A percentile compares a stretch with the other conserved stretches of the same genome.
These are phyloP conservation scores for Sthenelais limicola DNA, from an alignment of 2,888 invertebrate species.

Conservation along the genomic window DNA sequence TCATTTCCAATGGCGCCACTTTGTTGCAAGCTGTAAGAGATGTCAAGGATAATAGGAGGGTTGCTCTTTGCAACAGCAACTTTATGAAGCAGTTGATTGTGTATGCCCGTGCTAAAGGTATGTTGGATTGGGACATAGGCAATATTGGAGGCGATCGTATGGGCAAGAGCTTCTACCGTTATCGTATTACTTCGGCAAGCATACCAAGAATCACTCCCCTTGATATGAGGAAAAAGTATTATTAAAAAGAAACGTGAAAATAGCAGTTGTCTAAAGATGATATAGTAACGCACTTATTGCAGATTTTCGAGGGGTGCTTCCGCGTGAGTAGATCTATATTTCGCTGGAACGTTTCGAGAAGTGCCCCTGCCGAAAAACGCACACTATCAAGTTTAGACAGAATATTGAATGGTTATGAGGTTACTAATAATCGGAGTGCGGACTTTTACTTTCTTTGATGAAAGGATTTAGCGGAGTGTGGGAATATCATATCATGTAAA, in stretches of 20 bases:
- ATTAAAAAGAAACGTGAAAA: neutral
- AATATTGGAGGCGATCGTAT: neutral
- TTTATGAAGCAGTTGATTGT: slow-evolving; percentile 49
- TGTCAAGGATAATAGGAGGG: slow-evolving; percentile 45
- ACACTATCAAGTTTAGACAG: no score
- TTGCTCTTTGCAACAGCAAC: slow-evolving; percentile 47
- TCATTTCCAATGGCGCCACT: slow-evolving; percentile 43
- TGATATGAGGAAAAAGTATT: neutral
- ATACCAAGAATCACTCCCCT: slow-evolving; percentile 27
- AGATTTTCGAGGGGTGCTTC: no score
- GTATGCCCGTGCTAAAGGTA: slow-evolving; percentile 43
- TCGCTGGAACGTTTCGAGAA: no score
- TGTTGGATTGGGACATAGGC: slow-evolving; percentile 42
- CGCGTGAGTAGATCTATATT: no score
- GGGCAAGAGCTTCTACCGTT: slow-evolving; percentile 31
- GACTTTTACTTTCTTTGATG: no score
- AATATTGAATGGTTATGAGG: no score
- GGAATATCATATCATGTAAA: no score
- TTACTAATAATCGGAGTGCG: no score
- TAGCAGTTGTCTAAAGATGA: neutral
- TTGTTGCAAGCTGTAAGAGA: slow-evolving; percentile 42
- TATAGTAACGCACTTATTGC: neutral
- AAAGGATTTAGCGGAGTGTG: no score
- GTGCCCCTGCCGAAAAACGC: no score
- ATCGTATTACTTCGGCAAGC: slow-evolving; percentile 38